Evolutionary conservation across 1,140 invertebrate genomes (phyloP).

Genomic region (Drosophila nasuta): DNA sequence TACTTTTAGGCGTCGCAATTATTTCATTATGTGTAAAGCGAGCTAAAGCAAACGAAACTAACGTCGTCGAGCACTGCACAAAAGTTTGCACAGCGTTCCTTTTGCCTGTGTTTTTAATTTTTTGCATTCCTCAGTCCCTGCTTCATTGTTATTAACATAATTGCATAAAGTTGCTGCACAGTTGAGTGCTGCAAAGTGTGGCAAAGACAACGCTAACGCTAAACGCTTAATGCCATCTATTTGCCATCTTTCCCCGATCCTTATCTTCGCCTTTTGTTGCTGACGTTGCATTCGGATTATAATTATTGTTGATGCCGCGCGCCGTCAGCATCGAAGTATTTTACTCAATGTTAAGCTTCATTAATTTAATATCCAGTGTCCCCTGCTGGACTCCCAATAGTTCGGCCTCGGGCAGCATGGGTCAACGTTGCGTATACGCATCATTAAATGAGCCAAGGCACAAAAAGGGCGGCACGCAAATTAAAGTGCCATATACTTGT

Average conservation of each 20-base stretch:
- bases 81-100: slow-evolving; percentile 61
- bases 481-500: slow-evolving; percentile 60
- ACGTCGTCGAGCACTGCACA: slow-evolving; percentile 10
- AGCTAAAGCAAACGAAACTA: slow-evolving; percentile 52
- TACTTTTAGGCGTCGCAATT: slow-evolving; percentile 59
- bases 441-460: slow-evolving; percentile 59
- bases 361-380: slow-evolving; percentile 40
- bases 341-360: slow-evolving; percentile 29
- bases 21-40: slow-evolving; percentile 72
- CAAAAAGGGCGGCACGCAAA: slow-evolving; percentile 56
- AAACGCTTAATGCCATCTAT: slow-evolving; percentile 49
- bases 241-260: not conserved
- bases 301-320: slow-evolving; percentile 56
- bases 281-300: slow-evolving; percentile 58
- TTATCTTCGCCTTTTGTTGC: slow-evolving; percentile 20
- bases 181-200: slow-evolving; percentile 41
- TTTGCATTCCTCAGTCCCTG: slow-evolving; percentile 15
- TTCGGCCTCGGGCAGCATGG: slow-evolving; percentile 2
- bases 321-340: slow-evolving; percentile 4
- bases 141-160: slow-evolving; percentile 81
- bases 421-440: slow-evolving; percentile 65
- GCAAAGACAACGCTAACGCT: slow-evolving; percentile 39
- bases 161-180: slow-evolving; percentile 65
- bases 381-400: not conserved
- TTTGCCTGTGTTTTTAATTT: slow-evolving; percentile 22